Percentiles rank a stretch among this genome's conserved stretches.
Evolutionary conservation across 2,797 vertebrate species (phyloP).

Genomic region (Brachyalestes nurse): DNA sequence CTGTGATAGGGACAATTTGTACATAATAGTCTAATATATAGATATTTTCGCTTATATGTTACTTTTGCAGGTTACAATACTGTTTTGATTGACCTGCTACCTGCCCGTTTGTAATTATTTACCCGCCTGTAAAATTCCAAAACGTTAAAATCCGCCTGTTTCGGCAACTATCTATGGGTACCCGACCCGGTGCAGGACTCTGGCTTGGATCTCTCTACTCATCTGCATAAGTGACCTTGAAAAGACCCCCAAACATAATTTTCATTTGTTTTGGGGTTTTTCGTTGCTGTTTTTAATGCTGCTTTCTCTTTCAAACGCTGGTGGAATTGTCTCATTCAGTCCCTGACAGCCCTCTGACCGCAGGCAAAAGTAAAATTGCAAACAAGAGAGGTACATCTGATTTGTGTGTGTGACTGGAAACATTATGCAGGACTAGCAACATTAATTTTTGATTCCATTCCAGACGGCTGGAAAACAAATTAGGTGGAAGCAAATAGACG

Average conservation of each 20-base stretch:
- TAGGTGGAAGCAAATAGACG: conserved; percentile 17
- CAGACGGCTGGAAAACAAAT: conserved; percentile 41
- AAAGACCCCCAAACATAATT: not conserved
- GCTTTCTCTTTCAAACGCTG: not conserved
- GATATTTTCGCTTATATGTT: too few species aligned
- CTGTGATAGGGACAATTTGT: too few species aligned
- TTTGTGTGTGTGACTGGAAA: not conserved
- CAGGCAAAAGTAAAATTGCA: not conserved
- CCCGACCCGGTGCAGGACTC: too few species aligned
- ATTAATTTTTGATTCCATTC: conserved; percentile 53
- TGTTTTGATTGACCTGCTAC: too few species aligned
- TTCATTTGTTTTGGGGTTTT: not conserved
- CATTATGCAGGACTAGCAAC: conserved; percentile 15
- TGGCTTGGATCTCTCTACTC: not conserved
- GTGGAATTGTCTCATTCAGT: not conserved
- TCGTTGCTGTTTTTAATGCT: too few species aligned
- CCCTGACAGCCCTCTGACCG: not conserved
- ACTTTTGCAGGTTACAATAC: too few species aligned
- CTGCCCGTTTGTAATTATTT: too few species aligned
- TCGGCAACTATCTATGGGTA: too few species aligned
- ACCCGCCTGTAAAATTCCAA: too few species aligned
- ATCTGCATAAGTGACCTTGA: not conserved
- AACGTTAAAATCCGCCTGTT: too few species aligned
- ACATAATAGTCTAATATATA: too few species aligned
- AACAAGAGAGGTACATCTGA: not conserved